Evolutionary conservation across 92 coral and sea anemone genomes (phyloP).

Genomic region (Meandrina meandrites): DNA sequence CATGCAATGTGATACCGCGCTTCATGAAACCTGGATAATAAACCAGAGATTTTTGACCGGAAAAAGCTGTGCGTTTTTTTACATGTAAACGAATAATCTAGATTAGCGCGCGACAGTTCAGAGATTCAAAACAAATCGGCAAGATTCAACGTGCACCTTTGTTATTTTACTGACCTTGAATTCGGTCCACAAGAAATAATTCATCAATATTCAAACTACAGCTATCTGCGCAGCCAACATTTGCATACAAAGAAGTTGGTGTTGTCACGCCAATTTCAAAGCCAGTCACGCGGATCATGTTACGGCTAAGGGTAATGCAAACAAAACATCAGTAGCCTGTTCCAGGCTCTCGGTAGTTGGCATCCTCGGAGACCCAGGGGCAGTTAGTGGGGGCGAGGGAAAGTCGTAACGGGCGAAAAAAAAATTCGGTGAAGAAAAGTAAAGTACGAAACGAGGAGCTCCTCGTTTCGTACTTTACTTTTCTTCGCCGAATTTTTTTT

Average conservation of each 20-base stretch:
- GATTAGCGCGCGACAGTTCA: neutral
- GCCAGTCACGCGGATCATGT: neutral
- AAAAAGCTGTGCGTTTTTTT: no score
- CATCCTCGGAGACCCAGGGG: no score
- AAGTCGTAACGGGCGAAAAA: no score
- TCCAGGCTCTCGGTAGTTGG: no score
- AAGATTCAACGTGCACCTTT: neutral
- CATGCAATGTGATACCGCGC: neutral
- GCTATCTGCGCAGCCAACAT: neutral
- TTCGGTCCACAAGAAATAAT: neutral
- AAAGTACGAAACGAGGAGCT: no score
- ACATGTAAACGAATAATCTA: neutral
- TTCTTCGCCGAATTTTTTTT: no score
- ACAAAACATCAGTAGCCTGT: no score
- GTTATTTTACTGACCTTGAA: neutral
- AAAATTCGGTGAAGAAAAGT: no score
- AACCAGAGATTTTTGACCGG: neutral
- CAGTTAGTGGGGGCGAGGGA: no score
- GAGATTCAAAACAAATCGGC: neutral
- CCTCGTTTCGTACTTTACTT: no score
- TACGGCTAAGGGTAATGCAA: no score
- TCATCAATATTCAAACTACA: neutral
- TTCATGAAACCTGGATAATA: neutral
- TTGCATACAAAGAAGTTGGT: neutral
- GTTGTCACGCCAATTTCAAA: neutral